Percentiles rank a stretch among this genome's conserved stretches.
phyloP scores from a whole-genome alignment of 2,797 vertebrate genomes.

The Mus minutoides region DNA sequence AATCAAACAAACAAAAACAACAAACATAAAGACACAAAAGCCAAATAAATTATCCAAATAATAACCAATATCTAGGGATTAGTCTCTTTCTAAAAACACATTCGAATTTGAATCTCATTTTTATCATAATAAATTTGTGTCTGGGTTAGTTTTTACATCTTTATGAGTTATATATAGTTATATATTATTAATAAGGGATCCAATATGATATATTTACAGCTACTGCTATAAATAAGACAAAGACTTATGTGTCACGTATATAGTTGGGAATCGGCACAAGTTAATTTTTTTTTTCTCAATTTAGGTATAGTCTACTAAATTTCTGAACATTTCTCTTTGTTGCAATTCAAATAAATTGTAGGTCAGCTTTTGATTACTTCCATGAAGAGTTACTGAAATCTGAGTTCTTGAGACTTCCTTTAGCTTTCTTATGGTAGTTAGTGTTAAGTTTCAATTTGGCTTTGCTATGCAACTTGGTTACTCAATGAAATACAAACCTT shows the following conservation, averaged over 20 bases:
- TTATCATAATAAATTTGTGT: constrained; percentile 9
- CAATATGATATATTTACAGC: background rate
- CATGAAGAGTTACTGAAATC: background rate
- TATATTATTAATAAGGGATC: constrained; percentile 28
- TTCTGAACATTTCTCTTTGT: background rate
- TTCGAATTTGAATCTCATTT: background rate
- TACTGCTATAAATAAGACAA: constrained; percentile 37
- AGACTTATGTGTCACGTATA: constrained; percentile 16
- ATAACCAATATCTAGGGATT: background rate
- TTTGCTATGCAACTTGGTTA: background rate
- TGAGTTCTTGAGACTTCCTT: constrained; percentile 19
- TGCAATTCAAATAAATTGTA: constrained; percentile 23
- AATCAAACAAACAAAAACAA: background rate
- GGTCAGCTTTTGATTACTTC: background rate
- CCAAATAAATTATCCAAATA: constrained; percentile 20
- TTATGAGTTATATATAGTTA: constrained; percentile 9
- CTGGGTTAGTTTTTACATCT: constrained; percentile 24
- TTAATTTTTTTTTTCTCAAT: constrained; percentile 57
- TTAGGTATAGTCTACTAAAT: constrained; percentile 19
- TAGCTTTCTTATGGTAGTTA: constrained; percentile 10
- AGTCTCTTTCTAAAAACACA: constrained; percentile 48
- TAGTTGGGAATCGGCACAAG: background rate
- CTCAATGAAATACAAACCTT: constrained; percentile 16
- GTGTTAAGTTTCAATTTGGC: background rate
- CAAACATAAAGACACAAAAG: background rate